phyloP scores from a whole-genome alignment of 2,113 vertebrate species.

The Saccopteryx bilineata region DNA sequence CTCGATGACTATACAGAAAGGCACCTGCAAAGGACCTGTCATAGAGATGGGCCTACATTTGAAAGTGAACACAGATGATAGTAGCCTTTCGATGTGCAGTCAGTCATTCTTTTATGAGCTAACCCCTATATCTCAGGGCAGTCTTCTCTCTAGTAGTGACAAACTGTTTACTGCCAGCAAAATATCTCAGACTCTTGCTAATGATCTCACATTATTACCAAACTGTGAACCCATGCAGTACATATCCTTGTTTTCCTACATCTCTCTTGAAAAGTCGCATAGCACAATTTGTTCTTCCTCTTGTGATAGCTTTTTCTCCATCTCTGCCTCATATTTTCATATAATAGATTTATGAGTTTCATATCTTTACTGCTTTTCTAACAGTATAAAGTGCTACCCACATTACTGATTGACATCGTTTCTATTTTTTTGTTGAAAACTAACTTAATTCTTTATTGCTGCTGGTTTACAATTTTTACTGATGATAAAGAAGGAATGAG shows the following conservation, averaged over 20 bases:
- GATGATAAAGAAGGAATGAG: constrained; percentile 59
- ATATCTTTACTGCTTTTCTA: constrained; percentile 69
- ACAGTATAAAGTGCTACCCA: constrained; percentile 54
- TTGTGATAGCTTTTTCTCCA: constrained; percentile 42
- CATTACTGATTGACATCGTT: constrained; percentile 67
- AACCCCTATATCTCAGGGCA: not conserved
- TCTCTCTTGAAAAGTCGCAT: constrained; percentile 33
- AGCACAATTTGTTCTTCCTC: constrained; percentile 39
- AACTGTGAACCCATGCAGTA: constrained; percentile 7
- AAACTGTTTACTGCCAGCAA: not conserved
- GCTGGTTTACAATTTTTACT: constrained; percentile 70
- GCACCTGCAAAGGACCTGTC: not conserved
- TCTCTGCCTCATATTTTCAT: constrained; percentile 64
- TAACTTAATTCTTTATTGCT: constrained; percentile 73
- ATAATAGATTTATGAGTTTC: constrained; percentile 71
- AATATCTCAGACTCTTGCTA: constrained; percentile 1
- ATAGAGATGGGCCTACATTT: not conserved
- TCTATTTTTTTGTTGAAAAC: constrained; percentile 78
- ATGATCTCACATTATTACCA: constrained; percentile 32
- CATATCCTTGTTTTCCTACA: constrained; percentile 46
- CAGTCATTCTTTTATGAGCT: constrained; percentile 21
- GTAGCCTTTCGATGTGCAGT: not conserved
- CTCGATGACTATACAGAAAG: not conserved
- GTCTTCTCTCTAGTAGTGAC: constrained; percentile 5
- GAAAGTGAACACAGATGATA: not conserved